These are phyloP conservation scores for Calyptommatus sinebrachiatus DNA, from an alignment of 2,113 vertebrate species.

Conservation along the genomic window DNA sequence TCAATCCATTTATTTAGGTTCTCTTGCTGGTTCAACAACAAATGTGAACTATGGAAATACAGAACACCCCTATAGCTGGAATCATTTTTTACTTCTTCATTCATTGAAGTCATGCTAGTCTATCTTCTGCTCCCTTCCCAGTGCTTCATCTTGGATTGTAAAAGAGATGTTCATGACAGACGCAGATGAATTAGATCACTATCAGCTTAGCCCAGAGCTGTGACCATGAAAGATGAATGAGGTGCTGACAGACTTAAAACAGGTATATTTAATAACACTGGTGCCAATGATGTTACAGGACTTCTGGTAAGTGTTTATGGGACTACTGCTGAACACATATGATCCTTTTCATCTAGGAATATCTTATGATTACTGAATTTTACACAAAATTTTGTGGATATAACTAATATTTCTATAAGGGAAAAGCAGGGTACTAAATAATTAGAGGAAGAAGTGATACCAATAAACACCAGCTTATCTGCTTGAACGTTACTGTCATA, in stretches of 20 bases:
- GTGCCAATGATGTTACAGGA: background rate
- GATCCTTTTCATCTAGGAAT: background rate
- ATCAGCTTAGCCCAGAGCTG: background rate
- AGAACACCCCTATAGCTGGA: background rate
- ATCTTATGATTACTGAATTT: background rate
- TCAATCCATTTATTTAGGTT: background rate
- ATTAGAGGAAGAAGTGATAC: background rate
- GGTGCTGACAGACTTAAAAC: background rate
- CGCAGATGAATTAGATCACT: background rate
- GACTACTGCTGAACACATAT: background rate
- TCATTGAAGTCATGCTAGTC: background rate
- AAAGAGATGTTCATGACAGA: background rate
- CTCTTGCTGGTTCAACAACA: background rate
- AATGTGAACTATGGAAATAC: background rate
- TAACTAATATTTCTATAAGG: conserved; percentile 9
- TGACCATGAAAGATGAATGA: background rate
- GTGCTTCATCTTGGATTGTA: background rate
- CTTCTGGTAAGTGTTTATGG: background rate
- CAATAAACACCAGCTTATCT: background rate
- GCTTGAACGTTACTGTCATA: background rate
- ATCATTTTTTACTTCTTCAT: background rate
- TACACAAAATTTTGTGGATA: background rate
- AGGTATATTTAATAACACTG: background rate
- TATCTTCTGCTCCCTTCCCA: background rate
- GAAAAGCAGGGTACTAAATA: conserved; percentile 3